Evolutionary conservation across 2,797 vertebrate species (phyloP).

Genomic region (Muscicapa striata): DNA sequence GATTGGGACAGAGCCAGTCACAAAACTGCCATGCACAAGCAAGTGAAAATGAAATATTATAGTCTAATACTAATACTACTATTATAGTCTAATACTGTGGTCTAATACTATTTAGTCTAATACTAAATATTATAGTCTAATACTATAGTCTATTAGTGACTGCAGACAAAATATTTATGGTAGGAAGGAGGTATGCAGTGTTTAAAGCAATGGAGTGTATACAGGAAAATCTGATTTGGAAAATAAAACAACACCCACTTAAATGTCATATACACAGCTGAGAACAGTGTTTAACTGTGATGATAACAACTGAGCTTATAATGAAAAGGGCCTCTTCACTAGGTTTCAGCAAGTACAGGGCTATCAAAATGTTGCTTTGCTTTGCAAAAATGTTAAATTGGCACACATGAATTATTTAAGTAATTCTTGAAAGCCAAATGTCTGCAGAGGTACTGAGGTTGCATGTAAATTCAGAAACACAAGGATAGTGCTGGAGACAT

Average conservation of each 20-base stretch:
- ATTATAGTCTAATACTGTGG: not conserved
- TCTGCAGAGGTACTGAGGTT: slow-evolving; percentile 30
- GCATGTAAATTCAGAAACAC: slow-evolving; percentile 12
- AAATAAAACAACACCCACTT: not conserved
- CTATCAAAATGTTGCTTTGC: slow-evolving; percentile 38
- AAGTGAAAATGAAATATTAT: not conserved
- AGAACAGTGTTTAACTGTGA: not conserved
- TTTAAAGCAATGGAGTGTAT: not conserved
- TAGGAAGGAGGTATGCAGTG: not conserved
- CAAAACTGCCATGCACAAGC: not conserved
- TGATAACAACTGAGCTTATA: not conserved
- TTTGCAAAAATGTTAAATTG: slow-evolving; percentile 40
- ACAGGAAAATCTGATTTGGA: not conserved
- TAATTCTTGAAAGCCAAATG: slow-evolving; percentile 37
- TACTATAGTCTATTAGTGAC: not conserved
- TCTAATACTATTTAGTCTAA: not conserved
- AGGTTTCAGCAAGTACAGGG: not conserved
- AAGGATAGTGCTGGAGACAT: slow-evolving; percentile 8
- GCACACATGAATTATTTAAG: slow-evolving; percentile 41
- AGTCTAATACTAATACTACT: not conserved
- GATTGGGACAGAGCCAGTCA: not conserved
- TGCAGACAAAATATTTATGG: not conserved
- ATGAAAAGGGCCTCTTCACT: not conserved
- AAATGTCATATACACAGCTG: not conserved
- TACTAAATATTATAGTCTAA: not conserved